Evolutionary conservation across 2,888 invertebrate genomes (phyloP).

Genomic region (Himalopsyche kuldschensis): DNA sequence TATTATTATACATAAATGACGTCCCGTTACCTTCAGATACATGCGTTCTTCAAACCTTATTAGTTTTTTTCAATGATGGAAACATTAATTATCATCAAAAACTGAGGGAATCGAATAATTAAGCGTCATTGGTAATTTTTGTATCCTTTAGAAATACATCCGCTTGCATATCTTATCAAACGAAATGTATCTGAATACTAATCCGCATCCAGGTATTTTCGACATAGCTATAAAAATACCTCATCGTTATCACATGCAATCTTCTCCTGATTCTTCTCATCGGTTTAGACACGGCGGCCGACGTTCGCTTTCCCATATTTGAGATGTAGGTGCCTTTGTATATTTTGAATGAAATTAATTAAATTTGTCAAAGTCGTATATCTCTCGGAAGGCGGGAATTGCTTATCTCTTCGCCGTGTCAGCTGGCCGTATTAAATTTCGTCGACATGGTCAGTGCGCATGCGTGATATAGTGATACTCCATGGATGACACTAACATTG

Average conservation of each 20-base stretch:
- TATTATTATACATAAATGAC: no score
- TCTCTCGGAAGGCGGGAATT: constrained; percentile 17
- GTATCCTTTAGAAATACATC: no score
- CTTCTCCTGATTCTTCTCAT: not conserved
- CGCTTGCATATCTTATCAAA: not conserved
- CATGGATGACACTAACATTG: not conserved
- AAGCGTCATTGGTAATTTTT: no score
- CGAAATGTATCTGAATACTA: not conserved
- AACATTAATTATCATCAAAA: no score
- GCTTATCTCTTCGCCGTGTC: constrained; percentile 7
- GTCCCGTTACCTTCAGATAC: no score
- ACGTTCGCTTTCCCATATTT: not conserved
- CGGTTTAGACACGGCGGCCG: not conserved
- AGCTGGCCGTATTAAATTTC: constrained; percentile 26
- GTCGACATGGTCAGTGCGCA: constrained; percentile 8
- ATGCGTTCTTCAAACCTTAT: no score
- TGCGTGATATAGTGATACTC: not conserved
- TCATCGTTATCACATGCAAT: not conserved
- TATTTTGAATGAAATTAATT: constrained; percentile 27
- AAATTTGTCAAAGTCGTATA: constrained; percentile 27
- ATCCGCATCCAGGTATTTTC: not conserved
- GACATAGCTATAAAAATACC: not conserved
- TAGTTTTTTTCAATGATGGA: no score
- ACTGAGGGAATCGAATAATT: no score
- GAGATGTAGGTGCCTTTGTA: not conserved